Percentiles rank a stretch among this genome's conserved stretches.
Evolutionary conservation across 2,797 vertebrate species (phyloP).

Genomic region (Triplophysa yarkandensis): DNA sequence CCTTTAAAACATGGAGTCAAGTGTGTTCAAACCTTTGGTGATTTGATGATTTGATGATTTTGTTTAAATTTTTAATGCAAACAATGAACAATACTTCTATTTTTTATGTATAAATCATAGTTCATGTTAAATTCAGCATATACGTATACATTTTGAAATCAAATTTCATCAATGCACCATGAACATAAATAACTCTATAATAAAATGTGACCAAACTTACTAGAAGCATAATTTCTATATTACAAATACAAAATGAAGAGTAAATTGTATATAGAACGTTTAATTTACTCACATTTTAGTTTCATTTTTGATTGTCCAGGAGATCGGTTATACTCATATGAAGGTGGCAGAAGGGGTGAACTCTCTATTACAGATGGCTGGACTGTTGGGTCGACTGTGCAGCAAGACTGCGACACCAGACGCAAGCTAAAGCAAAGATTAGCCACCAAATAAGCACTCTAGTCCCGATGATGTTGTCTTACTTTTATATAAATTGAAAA

Average conservation of each 20-base stretch:
- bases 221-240: neutral
- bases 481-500: slow-evolving; percentile 8
- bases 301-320: slow-evolving; percentile 70
- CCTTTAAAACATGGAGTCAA: too few species aligned
- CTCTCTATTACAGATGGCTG: slow-evolving; percentile 94
- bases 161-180: too few species aligned
- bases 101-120: too few species aligned
- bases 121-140: too few species aligned
- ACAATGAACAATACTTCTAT: too few species aligned
- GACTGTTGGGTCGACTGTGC: slow-evolving; percentile 89
- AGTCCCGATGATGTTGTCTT: neutral
- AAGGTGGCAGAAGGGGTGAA: slow-evolving; percentile 90
- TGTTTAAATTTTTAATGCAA: too few species aligned
- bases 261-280: neutral
- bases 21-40: too few species aligned
- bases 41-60: too few species aligned
- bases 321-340: slow-evolving; percentile 97
- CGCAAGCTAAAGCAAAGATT: slow-evolving; percentile 66
- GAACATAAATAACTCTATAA: neutral
- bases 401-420: slow-evolving; percentile 84
- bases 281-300: neutral
- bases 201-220: neutral
- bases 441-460: neutral
- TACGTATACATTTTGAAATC: too few species aligned
- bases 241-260: neutral